Base-by-base conservation (phyloP, 2,797 vertebrate genomes). In the Sylvilagus floridanus region DNA sequence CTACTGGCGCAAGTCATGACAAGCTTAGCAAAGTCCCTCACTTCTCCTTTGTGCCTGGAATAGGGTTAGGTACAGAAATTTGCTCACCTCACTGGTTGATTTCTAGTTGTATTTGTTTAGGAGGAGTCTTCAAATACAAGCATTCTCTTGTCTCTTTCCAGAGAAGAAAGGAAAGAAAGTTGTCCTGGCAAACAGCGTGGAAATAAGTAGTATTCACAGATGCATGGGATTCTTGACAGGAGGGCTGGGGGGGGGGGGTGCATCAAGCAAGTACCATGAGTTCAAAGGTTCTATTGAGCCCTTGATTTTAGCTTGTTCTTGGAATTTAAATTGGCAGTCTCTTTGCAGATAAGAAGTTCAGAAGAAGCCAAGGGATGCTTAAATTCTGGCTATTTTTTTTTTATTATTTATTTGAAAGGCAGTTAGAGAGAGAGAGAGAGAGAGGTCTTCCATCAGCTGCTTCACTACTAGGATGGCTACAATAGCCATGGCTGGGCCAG, bases 71-170 rank as follows among this genome's bases (percentile, higher is more conserved):
- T 97, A 0, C 50, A 98, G 93, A 95, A 98, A 97, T 88, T 94
- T 91, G 84, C 96, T 94, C 95, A 14, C 97, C 84, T 86, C 96
- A 97, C 42, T 99, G 98, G 96, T 99, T 99, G 89, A 99, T 99
- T 98, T 99, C 98, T 63, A 98, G 98, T 37, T 99, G 99, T 89
- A 99, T 97, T 88, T 98, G 98, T 99, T 98, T 97, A 99, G 93
- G 72, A 99, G 98, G 94, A 99, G 98, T 91, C 99, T 98, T 85
- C 99, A 98, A 96, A 99, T 99, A 97, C 99, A 99, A 21, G 98
- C 98, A 21, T 99, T 99, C 96, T 99, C 98, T 97, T 99, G 98
- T 97, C 98, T 99, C 97, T 99, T 99, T 28, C 98, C 98, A 3
- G 97, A 99, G 97, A 99, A 99, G 96, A 98, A 98, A 88, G 98